Conservation (phyloP, 2,888 invertebrate species). For the Sphaeridia pumilis region DNA sequence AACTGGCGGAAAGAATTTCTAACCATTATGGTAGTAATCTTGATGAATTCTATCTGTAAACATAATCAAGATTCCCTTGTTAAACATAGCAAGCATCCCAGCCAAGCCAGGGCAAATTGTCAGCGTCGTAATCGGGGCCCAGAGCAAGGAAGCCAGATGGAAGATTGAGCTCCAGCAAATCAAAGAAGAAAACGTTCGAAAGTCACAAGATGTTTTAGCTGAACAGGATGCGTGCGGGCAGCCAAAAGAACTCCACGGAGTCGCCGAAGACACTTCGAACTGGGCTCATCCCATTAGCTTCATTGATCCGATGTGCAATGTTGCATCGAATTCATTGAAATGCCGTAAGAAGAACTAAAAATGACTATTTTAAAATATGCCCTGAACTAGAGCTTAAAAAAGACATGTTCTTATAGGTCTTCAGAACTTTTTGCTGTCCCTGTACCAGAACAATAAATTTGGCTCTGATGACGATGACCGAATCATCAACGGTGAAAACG, state of each 20-base stretch:
- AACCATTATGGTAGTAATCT: too few species aligned
- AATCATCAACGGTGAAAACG: background rate
- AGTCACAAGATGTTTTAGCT: too few species aligned
- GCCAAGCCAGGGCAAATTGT: slow-evolving; percentile 1
- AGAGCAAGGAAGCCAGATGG: slow-evolving; percentile 9
- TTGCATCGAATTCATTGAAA: background rate
- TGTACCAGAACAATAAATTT: background rate
- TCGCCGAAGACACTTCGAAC: background rate
- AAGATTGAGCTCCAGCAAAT: slow-evolving; percentile 3
- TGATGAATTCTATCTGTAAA: too few species aligned
- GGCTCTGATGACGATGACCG: background rate
- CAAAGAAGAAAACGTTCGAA: background rate
- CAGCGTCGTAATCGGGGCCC: slow-evolving; percentile 2
- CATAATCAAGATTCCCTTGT: too few species aligned
- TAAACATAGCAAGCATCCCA: slow-evolving; percentile 6
- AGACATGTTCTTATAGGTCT: too few species aligned
- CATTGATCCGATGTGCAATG: background rate
- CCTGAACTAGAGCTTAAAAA: too few species aligned
- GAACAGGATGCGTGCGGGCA: background rate
- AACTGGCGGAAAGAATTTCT: too few species aligned
- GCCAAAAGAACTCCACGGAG: background rate
- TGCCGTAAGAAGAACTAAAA: too few species aligned
- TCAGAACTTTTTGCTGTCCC: background rate
- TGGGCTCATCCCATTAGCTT: background rate
- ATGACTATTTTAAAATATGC: too few species aligned